Conservation (phyloP, 2,888 invertebrate genomes). For the Panopea generosa region DNA sequence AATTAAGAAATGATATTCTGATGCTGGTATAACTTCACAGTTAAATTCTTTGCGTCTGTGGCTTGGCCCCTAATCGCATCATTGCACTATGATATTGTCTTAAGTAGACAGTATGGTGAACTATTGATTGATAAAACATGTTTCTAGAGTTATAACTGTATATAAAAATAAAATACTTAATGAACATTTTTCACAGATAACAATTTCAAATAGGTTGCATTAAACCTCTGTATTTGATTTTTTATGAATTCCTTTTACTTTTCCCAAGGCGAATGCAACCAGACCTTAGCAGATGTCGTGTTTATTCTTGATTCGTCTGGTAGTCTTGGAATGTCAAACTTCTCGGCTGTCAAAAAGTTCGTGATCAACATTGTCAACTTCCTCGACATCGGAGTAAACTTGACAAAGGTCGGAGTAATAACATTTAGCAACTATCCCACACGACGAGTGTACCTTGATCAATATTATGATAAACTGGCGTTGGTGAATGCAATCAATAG, state of each 20-base stretch:
- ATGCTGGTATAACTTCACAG: too few relatives aligned
- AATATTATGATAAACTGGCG: slow-evolving; percentile 25
- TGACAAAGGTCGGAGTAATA: slow-evolving; percentile 54
- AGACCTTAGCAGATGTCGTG: slow-evolving; percentile 51
- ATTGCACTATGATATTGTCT: too few relatives aligned
- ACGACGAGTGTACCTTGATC: slow-evolving; percentile 29
- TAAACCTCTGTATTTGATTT: too few relatives aligned
- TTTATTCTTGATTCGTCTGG: slow-evolving; percentile 57
- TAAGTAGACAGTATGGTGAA: too few relatives aligned
- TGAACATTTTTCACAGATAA: too few relatives aligned
- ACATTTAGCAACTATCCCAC: slow-evolving; percentile 53
- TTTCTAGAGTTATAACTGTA: too few relatives aligned
- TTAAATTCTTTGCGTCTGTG: too few relatives aligned
- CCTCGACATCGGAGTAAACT: slow-evolving; percentile 43
- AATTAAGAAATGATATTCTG: too few relatives aligned
- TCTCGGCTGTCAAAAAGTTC: slow-evolving; percentile 35
- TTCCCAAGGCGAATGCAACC: slow-evolving; percentile 48
- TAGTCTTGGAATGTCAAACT: slow-evolving; percentile 48
- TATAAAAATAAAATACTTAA: too few relatives aligned
- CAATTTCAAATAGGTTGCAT: too few relatives aligned
- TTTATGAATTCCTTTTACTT: not conserved
- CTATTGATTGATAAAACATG: too few relatives aligned
- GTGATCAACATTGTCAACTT: slow-evolving; percentile 44
- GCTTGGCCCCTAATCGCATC: too few relatives aligned
- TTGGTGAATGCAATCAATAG: slow-evolving; percentile 47